A percentile compares a stretch with the other conserved stretches of the same genome.
phyloP scores from a whole-genome alignment of 2,888 invertebrate genomes.

The Ditylenchus weischeri region DNA sequence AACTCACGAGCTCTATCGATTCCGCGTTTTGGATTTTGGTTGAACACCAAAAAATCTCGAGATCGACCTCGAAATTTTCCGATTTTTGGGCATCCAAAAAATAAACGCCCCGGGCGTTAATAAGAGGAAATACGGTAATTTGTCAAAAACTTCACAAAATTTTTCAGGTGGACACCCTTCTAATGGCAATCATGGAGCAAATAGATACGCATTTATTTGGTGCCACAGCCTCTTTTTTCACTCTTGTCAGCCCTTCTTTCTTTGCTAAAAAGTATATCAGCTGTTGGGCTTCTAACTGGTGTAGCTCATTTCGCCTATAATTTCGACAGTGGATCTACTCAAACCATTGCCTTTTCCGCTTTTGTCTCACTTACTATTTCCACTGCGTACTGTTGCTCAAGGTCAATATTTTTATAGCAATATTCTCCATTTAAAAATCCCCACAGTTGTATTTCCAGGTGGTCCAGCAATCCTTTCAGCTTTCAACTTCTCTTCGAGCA shows the following conservation, averaged over 20 bases:
- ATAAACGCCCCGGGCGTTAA: too few species aligned
- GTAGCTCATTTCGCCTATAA: conserved; percentile 30
- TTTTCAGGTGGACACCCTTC: conserved; percentile 78
- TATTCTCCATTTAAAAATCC: neutral
- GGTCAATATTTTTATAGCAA: conserved; percentile 59
- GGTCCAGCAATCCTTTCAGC: conserved; percentile 35
- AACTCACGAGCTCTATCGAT: too few species aligned
- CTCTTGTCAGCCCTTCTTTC: conserved; percentile 60
- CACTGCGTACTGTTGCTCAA: conserved; percentile 83
- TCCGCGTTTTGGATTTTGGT: too few species aligned
- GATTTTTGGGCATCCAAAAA: too few species aligned
- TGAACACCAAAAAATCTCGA: too few species aligned
- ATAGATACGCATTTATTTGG: conserved; percentile 66
- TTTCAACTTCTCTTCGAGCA: conserved; percentile 18
- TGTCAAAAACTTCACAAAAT: neutral
- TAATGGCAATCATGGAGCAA: conserved; percentile 93
- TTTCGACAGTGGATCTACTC: conserved; percentile 43
- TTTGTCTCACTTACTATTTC: conserved; percentile 77
- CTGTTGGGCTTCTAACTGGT: conserved; percentile 27
- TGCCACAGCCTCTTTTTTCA: conserved; percentile 70
- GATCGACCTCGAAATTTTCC: too few species aligned
- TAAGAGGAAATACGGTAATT: too few species aligned
- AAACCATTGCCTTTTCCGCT: conserved; percentile 74
- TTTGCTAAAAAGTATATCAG: conserved; percentile 25
- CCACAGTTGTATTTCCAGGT: conserved; percentile 23